Conservation (phyloP, 2,888 invertebrate species). For the Halocaridina rubra region DNA sequence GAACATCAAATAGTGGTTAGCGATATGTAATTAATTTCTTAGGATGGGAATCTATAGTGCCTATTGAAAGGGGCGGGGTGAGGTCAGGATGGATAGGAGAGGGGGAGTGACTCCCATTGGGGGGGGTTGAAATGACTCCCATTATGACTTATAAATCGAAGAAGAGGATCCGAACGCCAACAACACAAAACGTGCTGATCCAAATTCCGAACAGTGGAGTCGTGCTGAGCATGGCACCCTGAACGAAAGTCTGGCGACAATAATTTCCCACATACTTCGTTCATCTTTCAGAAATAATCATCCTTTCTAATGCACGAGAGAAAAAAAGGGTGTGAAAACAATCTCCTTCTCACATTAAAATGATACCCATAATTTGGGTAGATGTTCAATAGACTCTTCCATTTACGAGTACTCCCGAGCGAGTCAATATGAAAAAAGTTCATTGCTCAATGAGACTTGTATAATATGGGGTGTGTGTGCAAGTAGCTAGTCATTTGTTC, state of each 20-base stretch:
- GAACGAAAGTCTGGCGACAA: conserved; percentile 24
- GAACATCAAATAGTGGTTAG: too few species aligned
- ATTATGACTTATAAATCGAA: conserved; percentile 28
- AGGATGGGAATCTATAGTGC: too few species aligned
- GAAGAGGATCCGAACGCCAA: conserved; percentile 25
- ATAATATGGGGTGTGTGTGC: neutral
- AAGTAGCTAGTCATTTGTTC: conserved; percentile 52
- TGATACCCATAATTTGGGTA: too few species aligned
- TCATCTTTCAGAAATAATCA: neutral
- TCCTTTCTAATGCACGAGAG: neutral
- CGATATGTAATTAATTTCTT: too few species aligned
- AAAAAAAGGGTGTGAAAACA: too few species aligned
- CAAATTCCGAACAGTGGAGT: conserved; percentile 42
- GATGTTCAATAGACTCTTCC: too few species aligned
- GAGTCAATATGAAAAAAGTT: neutral
- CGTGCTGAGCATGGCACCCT: conserved; percentile 22
- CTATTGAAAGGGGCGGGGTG: too few species aligned
- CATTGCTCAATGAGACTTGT: neutral
- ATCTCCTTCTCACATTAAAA: too few species aligned
- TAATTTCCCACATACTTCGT: too few species aligned
- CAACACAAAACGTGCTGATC: conserved; percentile 53
- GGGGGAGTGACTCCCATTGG: too few species aligned
- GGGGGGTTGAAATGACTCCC: neutral
- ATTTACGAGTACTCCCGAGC: too few species aligned
- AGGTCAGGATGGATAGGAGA: too few species aligned